Conservation (phyloP, 2,888 invertebrate genomes). For the Atethmia centrago region DNA sequence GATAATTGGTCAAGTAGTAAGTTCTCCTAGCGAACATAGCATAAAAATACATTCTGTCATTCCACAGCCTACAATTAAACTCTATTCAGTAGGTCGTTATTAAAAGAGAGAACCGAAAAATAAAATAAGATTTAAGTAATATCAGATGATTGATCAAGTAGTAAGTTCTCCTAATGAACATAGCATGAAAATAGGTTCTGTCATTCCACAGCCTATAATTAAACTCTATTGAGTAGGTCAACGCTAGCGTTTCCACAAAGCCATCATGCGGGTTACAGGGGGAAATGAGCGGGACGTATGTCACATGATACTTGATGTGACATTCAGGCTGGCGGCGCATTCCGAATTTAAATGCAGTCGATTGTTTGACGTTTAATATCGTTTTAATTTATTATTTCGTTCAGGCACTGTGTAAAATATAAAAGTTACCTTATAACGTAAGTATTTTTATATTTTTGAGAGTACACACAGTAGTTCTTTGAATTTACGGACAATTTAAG, state of each 20-base stretch:
- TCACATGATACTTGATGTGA: slow-evolving; percentile 39
- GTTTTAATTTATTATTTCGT: slow-evolving; percentile 30
- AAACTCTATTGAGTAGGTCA: slow-evolving; percentile 28
- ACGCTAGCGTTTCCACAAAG: slow-evolving; percentile 32
- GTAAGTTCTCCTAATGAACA: neutral
- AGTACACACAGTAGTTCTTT: neutral
- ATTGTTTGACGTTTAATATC: slow-evolving; percentile 25
- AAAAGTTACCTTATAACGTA: neutral
- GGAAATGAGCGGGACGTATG: slow-evolving; percentile 33
- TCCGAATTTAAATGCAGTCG: slow-evolving; percentile 44
- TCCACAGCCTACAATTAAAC: slow-evolving; percentile 16
- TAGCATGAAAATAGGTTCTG: neutral
- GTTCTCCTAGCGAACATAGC: neutral
- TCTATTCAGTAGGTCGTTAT: slow-evolving; percentile 25
- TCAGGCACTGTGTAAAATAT: neutral
- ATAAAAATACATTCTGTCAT: neutral
- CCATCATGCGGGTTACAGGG: slow-evolving; percentile 32
- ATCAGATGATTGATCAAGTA: neutral
- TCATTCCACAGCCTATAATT: slow-evolving; percentile 2
- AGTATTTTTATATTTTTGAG: neutral
- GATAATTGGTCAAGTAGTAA: neutral
- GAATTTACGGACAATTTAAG: too few relatives aligned
- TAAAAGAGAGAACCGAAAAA: too few relatives aligned
- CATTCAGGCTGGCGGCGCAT: slow-evolving; percentile 19
- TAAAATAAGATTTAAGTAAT: neutral